Conservation (phyloP, 2,888 invertebrate genomes). For the Rotaria macrura region DNA sequence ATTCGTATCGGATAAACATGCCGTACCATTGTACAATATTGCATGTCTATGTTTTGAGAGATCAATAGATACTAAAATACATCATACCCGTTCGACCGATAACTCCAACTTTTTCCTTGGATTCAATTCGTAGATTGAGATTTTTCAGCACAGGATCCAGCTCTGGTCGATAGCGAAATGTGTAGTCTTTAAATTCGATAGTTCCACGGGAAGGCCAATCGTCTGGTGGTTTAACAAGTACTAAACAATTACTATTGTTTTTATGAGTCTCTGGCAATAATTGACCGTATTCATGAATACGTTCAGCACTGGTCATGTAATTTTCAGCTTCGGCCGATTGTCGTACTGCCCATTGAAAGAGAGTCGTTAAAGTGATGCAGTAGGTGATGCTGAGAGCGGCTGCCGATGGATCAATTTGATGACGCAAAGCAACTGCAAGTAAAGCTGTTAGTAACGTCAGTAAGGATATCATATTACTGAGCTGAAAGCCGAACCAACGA, state of each 20-base stretch:
- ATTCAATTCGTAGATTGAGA: conserved; percentile 45
- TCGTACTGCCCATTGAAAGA: conserved; percentile 77
- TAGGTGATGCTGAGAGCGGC: conserved; percentile 42
- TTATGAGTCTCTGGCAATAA: conserved; percentile 61
- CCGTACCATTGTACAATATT: too few relatives aligned
- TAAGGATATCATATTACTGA: conserved; percentile 56
- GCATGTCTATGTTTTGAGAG: too few relatives aligned
- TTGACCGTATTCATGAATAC: conserved; percentile 67
- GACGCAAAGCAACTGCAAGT: background rate
- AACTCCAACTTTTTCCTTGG: conserved; percentile 59
- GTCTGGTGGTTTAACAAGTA: conserved; percentile 42
- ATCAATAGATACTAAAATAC: too few relatives aligned
- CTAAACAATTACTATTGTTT: conserved; percentile 26
- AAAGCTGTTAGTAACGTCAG: background rate
- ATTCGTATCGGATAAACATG: too few relatives aligned
- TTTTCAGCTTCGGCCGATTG: too few relatives aligned
- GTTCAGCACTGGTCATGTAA: conserved; percentile 62
- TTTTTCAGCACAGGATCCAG: conserved; percentile 64
- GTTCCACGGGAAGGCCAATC: conserved; percentile 50
- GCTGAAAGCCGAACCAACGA: conserved; percentile 81
- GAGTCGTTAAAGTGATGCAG: conserved; percentile 58
- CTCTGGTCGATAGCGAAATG: too few relatives aligned
- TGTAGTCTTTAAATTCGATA: conserved; percentile 47
- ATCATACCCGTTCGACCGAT: conserved; percentile 53
- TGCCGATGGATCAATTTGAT: background rate